Percentiles rank a stretch among this genome's conserved stretches.
These are phyloP conservation scores for Sebastes glaucus DNA, from an alignment of 2,797 vertebrate species.

Conservation along the genomic window DNA sequence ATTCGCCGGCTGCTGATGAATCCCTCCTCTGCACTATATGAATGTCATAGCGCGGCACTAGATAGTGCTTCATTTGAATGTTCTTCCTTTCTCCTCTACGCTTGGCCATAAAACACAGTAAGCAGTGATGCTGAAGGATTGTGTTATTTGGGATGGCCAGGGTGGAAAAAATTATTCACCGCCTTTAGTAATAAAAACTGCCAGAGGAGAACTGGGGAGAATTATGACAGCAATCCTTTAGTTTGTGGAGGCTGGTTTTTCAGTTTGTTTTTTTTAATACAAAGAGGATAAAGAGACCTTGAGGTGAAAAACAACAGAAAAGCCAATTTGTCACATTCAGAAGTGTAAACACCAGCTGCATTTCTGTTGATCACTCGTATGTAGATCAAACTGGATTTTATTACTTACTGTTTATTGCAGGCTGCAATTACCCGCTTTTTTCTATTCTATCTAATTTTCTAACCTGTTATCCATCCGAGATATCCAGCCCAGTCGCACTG, in stretches of 20 bases:
- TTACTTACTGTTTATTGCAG: constrained; percentile 18
- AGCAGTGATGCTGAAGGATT: constrained; percentile 71
- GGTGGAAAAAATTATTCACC: constrained; percentile 71
- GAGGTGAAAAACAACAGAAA: constrained; percentile 60
- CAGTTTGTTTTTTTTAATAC: constrained; percentile 36
- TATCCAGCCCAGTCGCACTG: background rate
- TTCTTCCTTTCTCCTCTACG: constrained; percentile 63
- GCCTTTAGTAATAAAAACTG: constrained; percentile 75
- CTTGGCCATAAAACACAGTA: constrained; percentile 69
- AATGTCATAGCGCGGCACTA: constrained; percentile 39
- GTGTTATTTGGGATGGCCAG: constrained; percentile 70
- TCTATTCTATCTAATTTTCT: background rate
- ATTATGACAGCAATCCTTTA: constrained; percentile 75
- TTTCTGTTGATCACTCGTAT: constrained; percentile 53
- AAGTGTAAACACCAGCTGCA: constrained; percentile 56
- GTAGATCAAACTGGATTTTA: constrained; percentile 41
- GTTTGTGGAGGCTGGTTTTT: constrained; percentile 55
- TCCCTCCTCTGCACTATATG: constrained; percentile 43
- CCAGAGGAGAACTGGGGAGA: constrained; percentile 71
- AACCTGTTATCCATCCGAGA: background rate
- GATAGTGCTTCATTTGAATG: constrained; percentile 69
- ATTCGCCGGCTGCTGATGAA: constrained; percentile 44
- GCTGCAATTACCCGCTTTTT: constrained; percentile 2
- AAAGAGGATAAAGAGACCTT: constrained; percentile 60
- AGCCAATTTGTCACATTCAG: constrained; percentile 49